These are phyloP conservation scores for Brachyptera risi DNA, from an alignment of 2,888 invertebrate species.

Conservation along the genomic window DNA sequence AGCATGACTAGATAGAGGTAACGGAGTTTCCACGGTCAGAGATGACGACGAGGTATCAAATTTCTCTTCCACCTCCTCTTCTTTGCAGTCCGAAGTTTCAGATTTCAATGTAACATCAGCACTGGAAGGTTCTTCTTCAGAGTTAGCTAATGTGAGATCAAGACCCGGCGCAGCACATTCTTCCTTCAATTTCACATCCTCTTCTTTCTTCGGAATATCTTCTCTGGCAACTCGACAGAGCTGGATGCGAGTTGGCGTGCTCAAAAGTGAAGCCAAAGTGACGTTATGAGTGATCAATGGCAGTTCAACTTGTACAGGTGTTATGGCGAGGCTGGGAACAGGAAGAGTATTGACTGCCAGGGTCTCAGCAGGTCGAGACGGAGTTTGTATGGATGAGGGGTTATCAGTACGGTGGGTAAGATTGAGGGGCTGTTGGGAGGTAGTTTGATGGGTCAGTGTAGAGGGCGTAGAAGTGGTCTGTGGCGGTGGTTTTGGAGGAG, in stretches of 20 bases:
- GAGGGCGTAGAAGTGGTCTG: background rate
- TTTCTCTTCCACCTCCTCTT: no score
- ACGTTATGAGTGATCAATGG: background rate
- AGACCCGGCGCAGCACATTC: constrained; percentile 38
- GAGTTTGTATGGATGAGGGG: no score
- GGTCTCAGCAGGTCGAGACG: no score
- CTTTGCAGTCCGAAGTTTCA: no score
- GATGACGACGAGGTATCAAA: background rate
- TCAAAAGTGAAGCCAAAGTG: background rate
- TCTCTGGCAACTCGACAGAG: background rate
- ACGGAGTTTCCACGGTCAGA: background rate
- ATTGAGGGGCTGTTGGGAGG: background rate
- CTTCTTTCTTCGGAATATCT: no score
- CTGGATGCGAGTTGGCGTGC: background rate
- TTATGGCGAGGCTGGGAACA: background rate
- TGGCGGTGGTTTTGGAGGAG: background rate
- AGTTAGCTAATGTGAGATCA: no score
- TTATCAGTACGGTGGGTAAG: no score
- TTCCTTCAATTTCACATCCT: no score
- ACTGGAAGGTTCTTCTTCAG: background rate
- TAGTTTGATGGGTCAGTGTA: no score
- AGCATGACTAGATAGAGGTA: no score
- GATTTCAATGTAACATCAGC: no score
- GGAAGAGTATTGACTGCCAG: no score
- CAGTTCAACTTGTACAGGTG: background rate